These are phyloP conservation scores for Rhipidura dahli DNA, from an alignment of 2,113 vertebrate genomes.

Conservation along the genomic window DNA sequence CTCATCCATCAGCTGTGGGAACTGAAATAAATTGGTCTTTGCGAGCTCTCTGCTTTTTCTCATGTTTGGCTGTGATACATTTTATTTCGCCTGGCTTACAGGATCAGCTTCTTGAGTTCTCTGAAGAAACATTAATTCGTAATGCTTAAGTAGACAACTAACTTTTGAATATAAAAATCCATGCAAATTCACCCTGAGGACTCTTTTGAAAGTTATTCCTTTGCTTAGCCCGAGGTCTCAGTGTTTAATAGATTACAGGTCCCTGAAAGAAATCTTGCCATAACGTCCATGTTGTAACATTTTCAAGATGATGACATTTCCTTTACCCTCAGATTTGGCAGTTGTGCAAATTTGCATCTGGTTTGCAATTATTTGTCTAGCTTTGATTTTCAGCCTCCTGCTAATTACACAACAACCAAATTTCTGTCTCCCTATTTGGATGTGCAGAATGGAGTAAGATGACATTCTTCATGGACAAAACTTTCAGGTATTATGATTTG, in stretches of 20 bases:
- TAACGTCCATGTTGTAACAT: not conserved
- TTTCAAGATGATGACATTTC: not conserved
- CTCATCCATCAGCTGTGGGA: not conserved
- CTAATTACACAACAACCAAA: not conserved
- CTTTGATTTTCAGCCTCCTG: not conserved
- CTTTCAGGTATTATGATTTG: not conserved
- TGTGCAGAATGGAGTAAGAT: not conserved
- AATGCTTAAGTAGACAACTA: not conserved
- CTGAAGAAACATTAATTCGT: not conserved
- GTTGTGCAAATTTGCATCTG: not conserved
- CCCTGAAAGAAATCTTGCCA: not conserved
- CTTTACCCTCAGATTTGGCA: not conserved
- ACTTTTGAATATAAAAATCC: not conserved
- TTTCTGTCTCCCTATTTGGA: not conserved
- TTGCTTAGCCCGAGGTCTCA: not conserved
- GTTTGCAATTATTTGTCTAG: not conserved
- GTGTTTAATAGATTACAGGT: not conserved
- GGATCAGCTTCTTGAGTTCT: not conserved
- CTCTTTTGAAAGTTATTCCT: not conserved
- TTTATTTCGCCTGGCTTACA: not conserved
- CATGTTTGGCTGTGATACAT: not conserved
- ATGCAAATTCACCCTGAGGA: not conserved
- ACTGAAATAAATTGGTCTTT: not conserved
- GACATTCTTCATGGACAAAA: not conserved
- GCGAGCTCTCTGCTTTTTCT: not conserved